Base-by-base conservation (phyloP, 2,113 vertebrate genomes). In the Nicator chloris region DNA sequence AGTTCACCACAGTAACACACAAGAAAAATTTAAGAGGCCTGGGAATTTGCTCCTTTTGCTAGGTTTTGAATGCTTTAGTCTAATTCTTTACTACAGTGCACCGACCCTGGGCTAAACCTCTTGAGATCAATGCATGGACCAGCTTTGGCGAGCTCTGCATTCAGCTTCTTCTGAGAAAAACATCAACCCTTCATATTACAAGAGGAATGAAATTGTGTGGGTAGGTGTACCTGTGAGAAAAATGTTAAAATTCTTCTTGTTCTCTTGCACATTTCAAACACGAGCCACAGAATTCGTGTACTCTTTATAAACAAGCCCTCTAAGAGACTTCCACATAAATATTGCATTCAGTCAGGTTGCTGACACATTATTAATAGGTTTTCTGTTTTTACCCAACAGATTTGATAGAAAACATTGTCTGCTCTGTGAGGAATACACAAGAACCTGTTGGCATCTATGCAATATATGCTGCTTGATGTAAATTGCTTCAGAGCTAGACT, bases 391-490 rank as follows among this genome's bases (percentile, higher is more conserved):
- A 69, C 26, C 88, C 68, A 68, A 35, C 39, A 66, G 50, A 66
- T 71, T 87, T 97, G 96, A 97, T 69, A 82, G 80, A 91, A 98
- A 98, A 96, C 97, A 96, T 97, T 96, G 95, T 93, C 92, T 90
- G 68, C 76, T 96, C 86, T 63, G 53, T 82, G 44, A 88, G 76
- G 83, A 96, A 90, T 81, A 95, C 44, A 66, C 66, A 96, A 96
- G 86, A 97, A 88, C 93, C 97, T 78, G 95, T 92, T 95, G 90
- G 94, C 89, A 93, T 83, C 93, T 89, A 75, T 49, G 88, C 97
- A 98, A 92, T 93, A 94, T 97, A 97, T 96, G 90, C 86, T 97
- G 80, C 92, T 97, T 97, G 95, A 97, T 97, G 94, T 96, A 97
- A 98, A 98, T 97, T 93, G 85, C 82, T 96, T 89, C 45, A 53